Evolutionary conservation across 2,888 invertebrate genomes (phyloP), one percentile per base, ranked within the genome.

Genomic region (Sesia apiformis): DNA sequence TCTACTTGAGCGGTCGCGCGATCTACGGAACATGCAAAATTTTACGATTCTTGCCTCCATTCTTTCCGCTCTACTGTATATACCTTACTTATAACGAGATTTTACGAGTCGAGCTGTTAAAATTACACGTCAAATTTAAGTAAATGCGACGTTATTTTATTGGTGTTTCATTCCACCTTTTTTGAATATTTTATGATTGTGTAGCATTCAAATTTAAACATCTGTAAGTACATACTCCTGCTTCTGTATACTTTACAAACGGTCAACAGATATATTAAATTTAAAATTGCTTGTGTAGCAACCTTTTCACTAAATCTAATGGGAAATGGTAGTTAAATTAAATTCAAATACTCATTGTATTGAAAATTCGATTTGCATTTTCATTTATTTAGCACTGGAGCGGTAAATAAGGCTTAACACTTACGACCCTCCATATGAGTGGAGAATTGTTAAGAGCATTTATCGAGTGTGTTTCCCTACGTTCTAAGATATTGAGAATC

Each of bases 1-100:
- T 80, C 77, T 73, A 69, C 74, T 77, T 66, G 75, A 81, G 73
- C 70, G 72, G 68, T 65, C 72, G 64, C 69, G 69, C 77, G 74
- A 78, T 80, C 74, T 73, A 70, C 65, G 67, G 71, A 72, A 79
- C 77, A 78, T 76, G 79, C 77, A 76, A 78, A 80, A 79, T 81
- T 84, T 84, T 77, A 84, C 72, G 82, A 79, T 69, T 71, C 64
- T 67, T 70, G 65, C 67, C 68, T 70, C 62, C 66, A 63, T 64
- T 69, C 63, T 63, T 65, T 63, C 60, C 63, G 66, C 49, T 55
- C 56, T 56, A 55, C 56, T 8, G 46, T 46, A 23, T 23, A 23
- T 23, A 23, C 49, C 52, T 55, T 57, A 57, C 56, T 58, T 56
- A 54, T 60, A 57, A 67, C 69, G 65, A 66, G 64, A 71, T 74